These are phyloP conservation scores for Brachionus sp. DNA, from an alignment of 1,140 invertebrate species.

Conservation along the genomic window DNA sequence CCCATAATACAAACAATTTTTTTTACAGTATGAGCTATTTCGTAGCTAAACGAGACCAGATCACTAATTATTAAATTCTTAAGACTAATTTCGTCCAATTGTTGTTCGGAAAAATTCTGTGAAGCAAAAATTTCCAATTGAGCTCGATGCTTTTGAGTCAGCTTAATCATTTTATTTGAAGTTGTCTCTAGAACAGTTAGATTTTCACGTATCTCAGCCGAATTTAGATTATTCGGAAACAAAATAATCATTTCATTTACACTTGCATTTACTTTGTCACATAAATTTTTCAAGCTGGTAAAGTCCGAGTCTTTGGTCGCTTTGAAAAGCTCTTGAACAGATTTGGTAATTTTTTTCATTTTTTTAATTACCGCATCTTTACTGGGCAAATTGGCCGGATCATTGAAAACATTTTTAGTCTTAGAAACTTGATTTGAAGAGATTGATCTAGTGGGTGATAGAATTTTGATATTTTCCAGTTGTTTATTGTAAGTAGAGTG, in stretches of 20 bases:
- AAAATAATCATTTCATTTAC: constrained; percentile 43
- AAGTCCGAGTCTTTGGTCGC: constrained; percentile 31
- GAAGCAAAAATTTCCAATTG: neutral
- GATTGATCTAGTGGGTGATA: neutral
- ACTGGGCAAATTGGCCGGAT: neutral
- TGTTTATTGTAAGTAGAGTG: constrained; percentile 5
- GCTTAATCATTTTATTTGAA: neutral
- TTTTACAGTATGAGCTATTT: constrained; percentile 44
- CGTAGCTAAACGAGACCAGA: constrained; percentile 41
- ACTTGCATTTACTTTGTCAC: constrained; percentile 10
- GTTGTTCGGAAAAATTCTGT: neutral
- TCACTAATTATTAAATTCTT: constrained; percentile 29
- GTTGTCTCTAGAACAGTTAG: neutral
- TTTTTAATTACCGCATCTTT: constrained; percentile 44
- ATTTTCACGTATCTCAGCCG: neutral
- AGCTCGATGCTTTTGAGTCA: neutral
- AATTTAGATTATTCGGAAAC: constrained; percentile 30
- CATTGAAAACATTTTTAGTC: neutral
- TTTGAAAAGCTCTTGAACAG: constrained; percentile 45
- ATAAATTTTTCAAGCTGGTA: neutral
- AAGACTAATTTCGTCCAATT: neutral
- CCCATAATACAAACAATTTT: constrained; percentile 38
- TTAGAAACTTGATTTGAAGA: neutral
- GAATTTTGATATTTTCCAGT: constrained; percentile 8
- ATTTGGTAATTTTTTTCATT: constrained; percentile 46